phyloP scores from a whole-genome alignment of 2,113 vertebrate species.

The Seriola rivoliana region DNA sequence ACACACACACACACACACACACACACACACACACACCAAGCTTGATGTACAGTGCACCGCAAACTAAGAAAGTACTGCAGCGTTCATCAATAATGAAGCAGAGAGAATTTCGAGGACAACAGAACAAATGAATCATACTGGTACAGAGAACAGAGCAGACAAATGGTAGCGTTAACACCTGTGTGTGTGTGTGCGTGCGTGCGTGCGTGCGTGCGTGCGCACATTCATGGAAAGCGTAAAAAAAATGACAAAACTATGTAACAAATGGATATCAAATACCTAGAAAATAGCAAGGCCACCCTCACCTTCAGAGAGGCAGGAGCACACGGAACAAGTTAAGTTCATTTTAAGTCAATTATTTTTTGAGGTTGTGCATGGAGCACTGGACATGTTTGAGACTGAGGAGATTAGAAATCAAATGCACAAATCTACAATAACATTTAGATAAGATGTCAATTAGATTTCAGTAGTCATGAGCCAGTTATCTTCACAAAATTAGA shows the following conservation, averaged over 20 bases:
- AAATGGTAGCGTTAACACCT: slow-evolving; percentile 59
- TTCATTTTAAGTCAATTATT: not conserved
- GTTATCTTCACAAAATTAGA: not conserved
- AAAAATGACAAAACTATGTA: slow-evolving; percentile 33
- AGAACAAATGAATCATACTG: slow-evolving; percentile 61
- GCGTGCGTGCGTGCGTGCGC: slow-evolving; percentile 8
- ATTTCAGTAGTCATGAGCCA: not conserved
- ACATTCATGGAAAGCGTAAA: slow-evolving; percentile 17
- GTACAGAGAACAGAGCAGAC: slow-evolving; percentile 49
- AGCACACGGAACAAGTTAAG: not conserved
- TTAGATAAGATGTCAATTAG: not conserved
- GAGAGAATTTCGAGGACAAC: slow-evolving; percentile 64
- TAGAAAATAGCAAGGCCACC: not conserved
- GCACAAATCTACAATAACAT: not conserved
- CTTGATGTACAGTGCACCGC: slow-evolving; percentile 31
- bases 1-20: slow-evolving; percentile 42
- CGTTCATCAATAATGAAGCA: slow-evolving; percentile 75
- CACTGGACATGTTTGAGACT: not conserved
- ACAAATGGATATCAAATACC: slow-evolving; percentile 22
- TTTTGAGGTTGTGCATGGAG: not conserved
- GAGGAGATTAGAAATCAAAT: not conserved
- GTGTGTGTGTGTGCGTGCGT: slow-evolving; percentile 6
- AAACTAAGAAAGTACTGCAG: slow-evolving; percentile 56
- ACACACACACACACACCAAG: slow-evolving; percentile 8
- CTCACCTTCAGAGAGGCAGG: not conserved